phyloP scores from a whole-genome alignment of 2,888 invertebrate species.

The Tortricodes alternella region DNA sequence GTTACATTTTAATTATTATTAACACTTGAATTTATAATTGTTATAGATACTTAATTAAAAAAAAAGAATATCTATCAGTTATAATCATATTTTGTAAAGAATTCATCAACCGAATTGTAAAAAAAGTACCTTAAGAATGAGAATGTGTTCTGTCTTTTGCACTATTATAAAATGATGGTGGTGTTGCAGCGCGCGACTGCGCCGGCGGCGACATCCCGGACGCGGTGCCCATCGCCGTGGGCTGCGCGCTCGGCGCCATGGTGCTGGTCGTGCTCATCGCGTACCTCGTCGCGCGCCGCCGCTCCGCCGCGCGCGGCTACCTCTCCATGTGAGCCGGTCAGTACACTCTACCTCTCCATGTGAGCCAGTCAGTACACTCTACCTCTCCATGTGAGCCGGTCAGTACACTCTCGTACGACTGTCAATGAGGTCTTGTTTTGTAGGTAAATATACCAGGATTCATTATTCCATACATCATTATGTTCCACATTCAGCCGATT shows the following conservation, averaged over 20 bases:
- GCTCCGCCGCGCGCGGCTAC: constrained; percentile 92
- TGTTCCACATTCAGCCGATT: too few species aligned
- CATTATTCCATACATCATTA: too few species aligned
- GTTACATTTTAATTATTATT: too few species aligned
- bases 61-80: too few species aligned
- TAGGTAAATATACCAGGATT: too few species aligned
- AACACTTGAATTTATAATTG: too few species aligned
- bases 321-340: constrained; percentile 87
- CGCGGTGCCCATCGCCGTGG: constrained; percentile 98
- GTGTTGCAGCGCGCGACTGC: constrained; percentile 86
- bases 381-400: constrained; percentile 12
- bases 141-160: not conserved
- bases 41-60: too few species aligned
- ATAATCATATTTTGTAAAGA: too few species aligned
- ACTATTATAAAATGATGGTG: not conserved
- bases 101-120: too few species aligned
- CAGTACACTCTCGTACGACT: constrained; percentile 9
- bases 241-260: constrained; percentile 94
- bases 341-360: not conserved
- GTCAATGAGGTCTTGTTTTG: too few species aligned
- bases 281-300: constrained; percentile 95
- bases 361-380: constrained; percentile 21
- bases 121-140: too few species aligned
- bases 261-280: constrained; percentile 95
- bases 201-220: constrained; percentile 89